Evolutionary conservation across 1,140 invertebrate species (phyloP).

Genomic region (Diorhabda carinulata): DNA sequence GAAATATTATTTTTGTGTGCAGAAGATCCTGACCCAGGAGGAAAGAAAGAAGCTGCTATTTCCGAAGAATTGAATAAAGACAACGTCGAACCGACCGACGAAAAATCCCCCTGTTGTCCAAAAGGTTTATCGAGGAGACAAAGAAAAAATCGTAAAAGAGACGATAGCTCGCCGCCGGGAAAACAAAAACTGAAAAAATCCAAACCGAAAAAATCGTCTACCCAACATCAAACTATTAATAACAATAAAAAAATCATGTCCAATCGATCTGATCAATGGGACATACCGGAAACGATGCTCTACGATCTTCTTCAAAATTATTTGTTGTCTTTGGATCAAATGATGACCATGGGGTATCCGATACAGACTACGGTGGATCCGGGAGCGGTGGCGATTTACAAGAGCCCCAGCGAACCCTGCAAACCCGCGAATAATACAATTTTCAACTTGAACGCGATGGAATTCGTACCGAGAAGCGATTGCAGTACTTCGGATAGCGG

Average conservation of each 20-base stretch:
- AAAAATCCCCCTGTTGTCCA: constrained; percentile 27
- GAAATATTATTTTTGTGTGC: constrained; percentile 38
- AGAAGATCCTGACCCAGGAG: constrained; percentile 48
- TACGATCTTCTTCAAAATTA: constrained; percentile 40
- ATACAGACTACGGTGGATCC: constrained; percentile 46
- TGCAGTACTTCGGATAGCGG: constrained; percentile 41
- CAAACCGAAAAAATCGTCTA: constrained; percentile 13
- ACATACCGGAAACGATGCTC: constrained; percentile 9
- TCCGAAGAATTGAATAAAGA: constrained; percentile 43
- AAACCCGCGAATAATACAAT: constrained; percentile 29
- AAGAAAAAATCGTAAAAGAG: constrained; percentile 34
- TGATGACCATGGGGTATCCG: constrained; percentile 71
- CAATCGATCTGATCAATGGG: neutral
- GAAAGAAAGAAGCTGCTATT: constrained; percentile 27
- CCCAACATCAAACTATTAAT: neutral
- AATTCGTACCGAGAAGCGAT: constrained; percentile 55
- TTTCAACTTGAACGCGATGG: constrained; percentile 61
- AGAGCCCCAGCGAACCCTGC: neutral
- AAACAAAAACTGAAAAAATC: constrained; percentile 21
- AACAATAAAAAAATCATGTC: too few relatives aligned
- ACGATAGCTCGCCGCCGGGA: constrained; percentile 39
- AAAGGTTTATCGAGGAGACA: constrained; percentile 35
- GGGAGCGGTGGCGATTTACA: constrained; percentile 10
- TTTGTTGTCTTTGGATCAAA: constrained; percentile 59
- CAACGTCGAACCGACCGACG: constrained; percentile 31